Evolutionary conservation across 64 coral and sea anemone species (phyloP), one percentile per base, ranked within the genome.

Genomic region (Actinia tenebrosa): DNA sequence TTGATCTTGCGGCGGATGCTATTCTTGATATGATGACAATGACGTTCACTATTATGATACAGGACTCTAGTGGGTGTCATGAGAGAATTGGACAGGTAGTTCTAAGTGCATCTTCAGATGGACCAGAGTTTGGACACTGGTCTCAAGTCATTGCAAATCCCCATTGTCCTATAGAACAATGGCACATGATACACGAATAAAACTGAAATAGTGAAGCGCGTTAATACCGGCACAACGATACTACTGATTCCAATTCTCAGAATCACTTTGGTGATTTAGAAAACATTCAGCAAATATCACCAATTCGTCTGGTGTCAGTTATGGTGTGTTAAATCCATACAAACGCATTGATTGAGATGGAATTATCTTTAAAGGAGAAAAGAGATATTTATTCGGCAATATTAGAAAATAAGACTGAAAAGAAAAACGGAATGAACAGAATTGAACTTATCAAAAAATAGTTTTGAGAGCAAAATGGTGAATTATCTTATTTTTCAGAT

Each of bases 181-280:
- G 97, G 97, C 97, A 99, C 50, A 93, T 99, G 97, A 99, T 99
- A 55, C 93, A 99, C 44, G 97, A 99, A 68, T 99, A 92, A 77
- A 10, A 80, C n/a, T 37, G 30, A 37, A 37, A 75, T 16, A 75
- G 10, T 13, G 23, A 37, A 37, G 30, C 30, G 30, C 30, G 30
- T 37, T 37, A 37, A 37, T 37, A 37, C 30, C 30, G 13, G 22
- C 42, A 75, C 20, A 75, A 58, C 56, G 10, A 37, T 37, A 37
- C 30, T 10, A 16, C 56, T 13, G 15, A 75, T 14, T 75, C 13
- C 3, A 75, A 42, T 75, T 75, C 69, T 37, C 10, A 66, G 63
- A 66, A 75, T 42, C 69, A 75, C 25, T 37, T 42, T 26, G 69
- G 69, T 30, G 63, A 23, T 22, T 7, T n/a, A 20, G 63, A 4